These are phyloP conservation scores for Plumapathes pennacea DNA, from an alignment of 92 coral and sea anemone species.

Conservation along the genomic window DNA sequence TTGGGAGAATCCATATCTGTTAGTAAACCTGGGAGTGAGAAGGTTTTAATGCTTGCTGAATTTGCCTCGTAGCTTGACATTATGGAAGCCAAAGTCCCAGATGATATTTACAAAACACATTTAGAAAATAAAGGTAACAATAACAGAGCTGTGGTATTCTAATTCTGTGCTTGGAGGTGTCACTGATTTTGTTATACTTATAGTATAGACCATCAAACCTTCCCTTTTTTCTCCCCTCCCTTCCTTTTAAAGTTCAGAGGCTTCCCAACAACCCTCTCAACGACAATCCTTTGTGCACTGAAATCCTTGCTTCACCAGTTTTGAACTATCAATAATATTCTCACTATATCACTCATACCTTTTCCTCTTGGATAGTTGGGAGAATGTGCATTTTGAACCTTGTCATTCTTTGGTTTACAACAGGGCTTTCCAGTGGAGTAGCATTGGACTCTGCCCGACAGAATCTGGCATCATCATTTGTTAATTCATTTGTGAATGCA, in stretches of 20 bases:
- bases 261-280: too few species aligned
- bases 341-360: not conserved
- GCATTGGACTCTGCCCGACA: constrained; percentile 96
- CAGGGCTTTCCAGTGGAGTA: constrained; percentile 91
- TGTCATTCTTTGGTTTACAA: not conserved
- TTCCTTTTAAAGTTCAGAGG: too few species aligned
- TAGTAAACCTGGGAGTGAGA: not conserved
- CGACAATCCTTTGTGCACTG: too few species aligned
- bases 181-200: too few species aligned
- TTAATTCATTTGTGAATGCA: constrained; percentile 95
- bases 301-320: not conserved
- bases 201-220: too few species aligned
- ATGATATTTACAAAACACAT: constrained; percentile 96
- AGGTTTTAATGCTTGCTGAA: not conserved
- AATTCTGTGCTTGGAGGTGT: not conserved
- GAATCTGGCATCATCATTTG: constrained; percentile 94
- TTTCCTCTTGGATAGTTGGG: too few species aligned
- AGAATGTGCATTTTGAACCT: not conserved
- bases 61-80: constrained; percentile 69
- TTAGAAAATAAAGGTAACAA: constrained; percentile 92
- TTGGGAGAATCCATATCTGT: not conserved
- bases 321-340: too few species aligned
- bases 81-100: constrained; percentile 98
- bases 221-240: too few species aligned
- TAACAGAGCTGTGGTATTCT: not conserved